phyloP scores from a whole-genome alignment of 2,888 invertebrate species.

The Reticulitermes lucifugus region DNA sequence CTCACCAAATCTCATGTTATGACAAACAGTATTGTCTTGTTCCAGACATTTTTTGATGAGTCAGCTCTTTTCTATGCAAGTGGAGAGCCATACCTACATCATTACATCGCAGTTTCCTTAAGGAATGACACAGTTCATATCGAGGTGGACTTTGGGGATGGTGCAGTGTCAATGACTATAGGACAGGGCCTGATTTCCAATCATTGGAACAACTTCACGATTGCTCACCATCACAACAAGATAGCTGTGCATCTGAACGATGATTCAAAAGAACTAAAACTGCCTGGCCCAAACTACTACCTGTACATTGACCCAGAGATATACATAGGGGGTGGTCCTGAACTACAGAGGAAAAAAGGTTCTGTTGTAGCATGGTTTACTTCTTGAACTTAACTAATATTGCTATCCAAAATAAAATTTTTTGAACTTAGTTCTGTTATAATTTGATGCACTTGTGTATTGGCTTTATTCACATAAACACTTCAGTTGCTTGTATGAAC shows the following conservation, averaged over 20 bases:
- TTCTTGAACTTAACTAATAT: background rate
- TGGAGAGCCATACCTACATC: slow-evolving; percentile 89
- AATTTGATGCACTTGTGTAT: too few relatives aligned
- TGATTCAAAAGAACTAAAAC: slow-evolving; percentile 75
- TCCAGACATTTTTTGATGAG: slow-evolving; percentile 88
- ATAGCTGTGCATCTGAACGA: slow-evolving; percentile 83
- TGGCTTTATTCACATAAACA: too few relatives aligned
- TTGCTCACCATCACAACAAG: slow-evolving; percentile 80
- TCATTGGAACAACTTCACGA: slow-evolving; percentile 91
- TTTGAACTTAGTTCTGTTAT: too few relatives aligned
- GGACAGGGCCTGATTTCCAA: slow-evolving; percentile 79
- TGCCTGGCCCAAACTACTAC: slow-evolving; percentile 77
- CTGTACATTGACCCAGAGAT: slow-evolving; percentile 94
- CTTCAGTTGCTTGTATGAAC: too few relatives aligned
- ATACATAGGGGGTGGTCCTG: slow-evolving; percentile 91
- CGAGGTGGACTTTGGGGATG: slow-evolving; percentile 89
- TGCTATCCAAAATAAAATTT: background rate
- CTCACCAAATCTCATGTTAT: too few relatives aligned
- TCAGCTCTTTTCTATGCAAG: slow-evolving; percentile 94
- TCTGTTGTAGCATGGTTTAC: background rate
- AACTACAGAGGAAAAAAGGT: slow-evolving; percentile 82
- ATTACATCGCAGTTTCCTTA: slow-evolving; percentile 90
- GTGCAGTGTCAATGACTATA: slow-evolving; percentile 75
- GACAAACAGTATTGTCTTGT: background rate
- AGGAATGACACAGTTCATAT: slow-evolving; percentile 85